phyloP scores from a whole-genome alignment of 2,113 vertebrate genomes.

The Phainopepla nitens region DNA sequence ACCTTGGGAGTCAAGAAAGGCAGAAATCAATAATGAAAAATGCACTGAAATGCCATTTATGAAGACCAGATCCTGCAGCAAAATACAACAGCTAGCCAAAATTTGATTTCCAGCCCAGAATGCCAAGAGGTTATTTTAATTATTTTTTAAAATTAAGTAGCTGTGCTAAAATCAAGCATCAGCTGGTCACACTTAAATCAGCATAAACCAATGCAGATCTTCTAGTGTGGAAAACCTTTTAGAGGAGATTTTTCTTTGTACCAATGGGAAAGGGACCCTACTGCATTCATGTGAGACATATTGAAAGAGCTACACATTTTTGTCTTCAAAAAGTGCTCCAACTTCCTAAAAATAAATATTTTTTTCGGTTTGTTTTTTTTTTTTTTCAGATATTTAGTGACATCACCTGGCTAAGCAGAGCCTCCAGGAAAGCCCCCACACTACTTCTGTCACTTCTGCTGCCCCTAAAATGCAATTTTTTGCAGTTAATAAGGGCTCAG shows the following conservation, averaged over 20 bases:
- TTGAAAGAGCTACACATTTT: neutral
- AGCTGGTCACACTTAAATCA: neutral
- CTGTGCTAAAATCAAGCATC: neutral
- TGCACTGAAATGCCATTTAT: neutral
- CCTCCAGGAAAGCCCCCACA: neutral
- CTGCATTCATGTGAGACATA: neutral
- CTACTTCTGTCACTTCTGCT: neutral
- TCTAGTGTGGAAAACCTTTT: neutral
- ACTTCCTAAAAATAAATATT: neutral
- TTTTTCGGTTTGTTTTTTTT: fast-evolving
- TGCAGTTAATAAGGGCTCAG: neutral
- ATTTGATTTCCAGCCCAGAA: neutral
- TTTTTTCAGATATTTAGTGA: neutral
- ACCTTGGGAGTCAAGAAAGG: neutral
- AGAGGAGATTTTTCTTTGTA: neutral
- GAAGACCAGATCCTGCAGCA: neutral
- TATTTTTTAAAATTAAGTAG: neutral
- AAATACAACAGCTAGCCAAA: neutral
- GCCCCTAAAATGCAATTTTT: neutral
- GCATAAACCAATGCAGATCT: neutral
- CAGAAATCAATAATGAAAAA: neutral
- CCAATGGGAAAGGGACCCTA: neutral
- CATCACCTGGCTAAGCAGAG: fast-evolving
- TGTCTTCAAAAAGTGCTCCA: neutral
- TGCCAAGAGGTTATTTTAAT: neutral